Evolutionary conservation across 2,888 invertebrate species (phyloP).

Genomic region (Notocelia uddmanniana): DNA sequence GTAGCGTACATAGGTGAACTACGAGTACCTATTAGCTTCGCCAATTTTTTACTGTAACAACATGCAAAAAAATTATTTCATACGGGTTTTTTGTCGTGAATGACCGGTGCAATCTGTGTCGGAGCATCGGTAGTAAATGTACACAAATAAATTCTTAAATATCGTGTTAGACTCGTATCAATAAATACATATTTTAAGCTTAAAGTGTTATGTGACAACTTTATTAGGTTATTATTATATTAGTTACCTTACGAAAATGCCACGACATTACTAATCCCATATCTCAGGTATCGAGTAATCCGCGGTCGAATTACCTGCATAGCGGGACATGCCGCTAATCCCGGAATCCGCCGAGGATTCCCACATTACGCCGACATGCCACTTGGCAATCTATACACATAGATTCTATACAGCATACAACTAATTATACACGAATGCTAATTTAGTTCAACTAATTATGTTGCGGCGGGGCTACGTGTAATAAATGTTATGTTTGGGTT

Average conservation of each 20-base stretch:
- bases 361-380: conserved; percentile 29
- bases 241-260: background rate
- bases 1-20: too few relatives aligned
- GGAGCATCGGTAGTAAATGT: too few relatives aligned
- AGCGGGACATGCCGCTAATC: conserved; percentile 30
- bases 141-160: too few relatives aligned
- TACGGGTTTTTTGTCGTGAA: too few relatives aligned
- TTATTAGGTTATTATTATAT: background rate
- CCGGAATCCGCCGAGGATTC: conserved; percentile 18
- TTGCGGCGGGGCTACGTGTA: background rate
- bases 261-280: background rate
- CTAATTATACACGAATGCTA: background rate
- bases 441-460: background rate
- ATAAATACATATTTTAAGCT: too few relatives aligned
- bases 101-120: too few relatives aligned
- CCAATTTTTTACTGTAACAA: too few relatives aligned
- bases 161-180: too few relatives aligned
- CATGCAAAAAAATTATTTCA: too few relatives aligned
- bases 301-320: conserved; percentile 34
- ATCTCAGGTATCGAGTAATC: conserved; percentile 12
- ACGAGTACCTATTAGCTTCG: too few relatives aligned
- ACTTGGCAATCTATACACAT: conserved; percentile 24
- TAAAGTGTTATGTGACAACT: too few relatives aligned
- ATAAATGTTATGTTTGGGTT: background rate
- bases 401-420: background rate